Conservation (phyloP, 2,888 invertebrate genomes). For the Macrostomum cliftonense region DNA sequence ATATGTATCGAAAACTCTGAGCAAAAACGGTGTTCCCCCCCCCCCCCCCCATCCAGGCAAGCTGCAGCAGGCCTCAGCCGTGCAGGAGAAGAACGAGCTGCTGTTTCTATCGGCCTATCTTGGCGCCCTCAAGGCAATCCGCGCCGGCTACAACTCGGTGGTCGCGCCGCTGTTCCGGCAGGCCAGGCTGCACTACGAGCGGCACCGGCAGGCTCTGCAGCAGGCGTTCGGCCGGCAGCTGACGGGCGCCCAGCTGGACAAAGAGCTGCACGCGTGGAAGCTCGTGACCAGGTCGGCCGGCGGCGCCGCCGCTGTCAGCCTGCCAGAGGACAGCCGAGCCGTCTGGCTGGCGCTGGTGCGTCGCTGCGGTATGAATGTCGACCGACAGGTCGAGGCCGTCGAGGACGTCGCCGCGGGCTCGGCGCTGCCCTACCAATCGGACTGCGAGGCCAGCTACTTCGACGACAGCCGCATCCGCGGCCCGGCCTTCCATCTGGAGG, state of each 20-base stretch:
- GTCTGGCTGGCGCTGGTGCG: too few species aligned
- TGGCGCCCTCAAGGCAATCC: slow-evolving; percentile 31
- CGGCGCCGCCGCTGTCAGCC: too few species aligned
- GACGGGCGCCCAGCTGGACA: slow-evolving; percentile 11
- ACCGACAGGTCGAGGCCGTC: too few species aligned
- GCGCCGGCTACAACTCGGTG: slow-evolving; percentile 23
- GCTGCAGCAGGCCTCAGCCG: slow-evolving; percentile 19
- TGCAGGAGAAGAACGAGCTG: slow-evolving; percentile 19
- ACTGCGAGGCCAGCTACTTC: too few species aligned
- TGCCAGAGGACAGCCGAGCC: too few species aligned
- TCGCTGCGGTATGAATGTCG: too few species aligned
- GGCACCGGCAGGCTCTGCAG: too few species aligned
- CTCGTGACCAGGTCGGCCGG: neutral
- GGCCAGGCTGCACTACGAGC: too few species aligned
- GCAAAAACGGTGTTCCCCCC: too few species aligned
- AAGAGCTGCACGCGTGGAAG: slow-evolving; percentile 16
- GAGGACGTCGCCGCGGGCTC: too few species aligned
- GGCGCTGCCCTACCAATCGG: too few species aligned
- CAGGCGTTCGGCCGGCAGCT: slow-evolving; percentile 12
- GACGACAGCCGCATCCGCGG: slow-evolving; percentile 21
- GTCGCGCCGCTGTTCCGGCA: slow-evolving; percentile 22
- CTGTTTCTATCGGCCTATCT: slow-evolving; percentile 27
- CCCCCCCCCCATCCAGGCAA: slow-evolving; percentile 20
- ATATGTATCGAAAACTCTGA: too few species aligned
- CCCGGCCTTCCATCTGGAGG: slow-evolving; percentile 35